Evolutionary conservation across 2,888 invertebrate species (phyloP).

Genomic region (Acleris sparsana): DNA sequence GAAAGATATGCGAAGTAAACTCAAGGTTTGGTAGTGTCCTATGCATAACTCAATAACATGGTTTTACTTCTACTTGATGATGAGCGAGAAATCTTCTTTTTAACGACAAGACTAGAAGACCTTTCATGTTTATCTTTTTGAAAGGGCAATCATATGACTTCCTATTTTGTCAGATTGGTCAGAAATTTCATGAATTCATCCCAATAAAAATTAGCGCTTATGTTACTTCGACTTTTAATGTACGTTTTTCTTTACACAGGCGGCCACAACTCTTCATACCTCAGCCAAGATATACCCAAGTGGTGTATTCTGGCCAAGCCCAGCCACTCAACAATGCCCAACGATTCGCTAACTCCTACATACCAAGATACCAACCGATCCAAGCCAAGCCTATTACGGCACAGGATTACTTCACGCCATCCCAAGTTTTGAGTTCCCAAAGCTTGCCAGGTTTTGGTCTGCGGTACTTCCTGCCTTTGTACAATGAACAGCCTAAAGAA

Average conservation of each 20-base stretch:
- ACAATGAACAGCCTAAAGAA: slow-evolving; percentile 49
- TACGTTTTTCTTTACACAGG: slow-evolving; percentile 52
- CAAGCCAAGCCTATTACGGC: slow-evolving; percentile 46
- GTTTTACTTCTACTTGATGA: too few species aligned
- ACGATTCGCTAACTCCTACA: slow-evolving; percentile 72
- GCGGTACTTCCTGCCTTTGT: slow-evolving; percentile 69
- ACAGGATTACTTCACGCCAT: slow-evolving; percentile 58
- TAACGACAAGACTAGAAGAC: too few species aligned
- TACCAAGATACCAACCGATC: slow-evolving; percentile 55
- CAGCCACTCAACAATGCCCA: slow-evolving; percentile 65
- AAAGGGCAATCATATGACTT: too few species aligned
- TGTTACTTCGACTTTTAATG: neutral
- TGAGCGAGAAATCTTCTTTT: too few species aligned
- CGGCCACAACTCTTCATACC: slow-evolving; percentile 71
- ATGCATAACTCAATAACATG: too few species aligned
- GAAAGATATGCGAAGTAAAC: too few species aligned
- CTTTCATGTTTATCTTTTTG: too few species aligned
- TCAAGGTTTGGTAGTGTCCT: too few species aligned
- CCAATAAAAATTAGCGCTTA: too few species aligned
- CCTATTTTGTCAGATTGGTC: too few species aligned
- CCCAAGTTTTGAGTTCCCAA: slow-evolving; percentile 68
- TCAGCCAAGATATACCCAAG: slow-evolving; percentile 71
- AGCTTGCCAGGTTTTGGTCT: slow-evolving; percentile 70
- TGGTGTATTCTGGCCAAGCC: slow-evolving; percentile 52
- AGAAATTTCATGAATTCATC: fast-evolving